A percentile compares a stretch with the other conserved stretches of the same genome.
Evolutionary conservation across 2,888 invertebrate genomes (phyloP).

Genomic region (Torymus aiolomorphi): DNA sequence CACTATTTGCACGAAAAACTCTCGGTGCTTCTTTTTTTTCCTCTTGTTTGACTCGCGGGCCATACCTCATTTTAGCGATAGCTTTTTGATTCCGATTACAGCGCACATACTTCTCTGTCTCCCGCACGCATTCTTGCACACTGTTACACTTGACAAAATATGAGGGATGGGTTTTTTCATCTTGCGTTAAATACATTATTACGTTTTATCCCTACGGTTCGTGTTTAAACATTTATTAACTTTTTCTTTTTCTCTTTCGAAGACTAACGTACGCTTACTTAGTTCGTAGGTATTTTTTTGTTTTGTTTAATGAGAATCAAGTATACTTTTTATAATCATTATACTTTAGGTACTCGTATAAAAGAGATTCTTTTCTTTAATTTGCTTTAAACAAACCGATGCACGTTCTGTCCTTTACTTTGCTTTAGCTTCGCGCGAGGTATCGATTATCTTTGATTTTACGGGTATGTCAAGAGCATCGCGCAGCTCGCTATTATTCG

Average conservation of each 20-base stretch:
- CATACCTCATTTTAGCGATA: conserved; percentile 35
- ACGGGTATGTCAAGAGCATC: neutral
- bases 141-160: conserved; percentile 36
- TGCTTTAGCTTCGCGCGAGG: neutral
- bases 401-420: neutral
- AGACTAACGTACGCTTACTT: conserved; percentile 61
- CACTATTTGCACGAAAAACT: neutral
- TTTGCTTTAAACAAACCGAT: conserved; percentile 49
- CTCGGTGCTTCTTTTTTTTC: neutral
- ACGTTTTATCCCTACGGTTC: conserved; percentile 65
- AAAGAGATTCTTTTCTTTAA: conserved; percentile 59
- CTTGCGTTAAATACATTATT: conserved; percentile 59
- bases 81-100: conserved; percentile 45
- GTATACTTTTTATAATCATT: conserved; percentile 61
- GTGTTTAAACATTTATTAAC: conserved; percentile 69
- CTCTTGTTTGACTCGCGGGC: neutral
- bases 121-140: conserved; percentile 24
- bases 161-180: conserved; percentile 57
- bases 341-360: conserved; percentile 62
- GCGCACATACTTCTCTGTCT: conserved; percentile 25
- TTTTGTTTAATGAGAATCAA: conserved; percentile 62
- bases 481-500: neutral
- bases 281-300: conserved; percentile 55
- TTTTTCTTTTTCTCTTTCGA: conserved; percentile 51
- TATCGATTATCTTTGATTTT: conserved; percentile 43